Evolutionary conservation across 2,888 invertebrate species (phyloP).

Genomic region (Dynastes maya): DNA sequence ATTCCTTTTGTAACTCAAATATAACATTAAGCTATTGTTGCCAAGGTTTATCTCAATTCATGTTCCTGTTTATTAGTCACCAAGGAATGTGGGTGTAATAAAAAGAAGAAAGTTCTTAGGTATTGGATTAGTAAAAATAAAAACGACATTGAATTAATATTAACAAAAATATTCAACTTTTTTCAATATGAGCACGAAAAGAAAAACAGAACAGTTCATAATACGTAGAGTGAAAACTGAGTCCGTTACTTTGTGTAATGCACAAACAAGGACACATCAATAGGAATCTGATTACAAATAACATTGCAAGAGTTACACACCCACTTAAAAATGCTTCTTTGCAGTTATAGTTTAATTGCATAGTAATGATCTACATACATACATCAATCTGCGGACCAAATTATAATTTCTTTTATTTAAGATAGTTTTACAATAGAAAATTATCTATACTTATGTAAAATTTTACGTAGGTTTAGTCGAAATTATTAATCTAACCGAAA

Average conservation of each 20-base stretch:
- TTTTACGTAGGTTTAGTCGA: conserved; percentile 28
- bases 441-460: background rate
- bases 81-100: too few relatives aligned
- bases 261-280: conserved; percentile 2
- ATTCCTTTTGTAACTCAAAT: too few relatives aligned
- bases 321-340: background rate
- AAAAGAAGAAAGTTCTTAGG: too few relatives aligned
- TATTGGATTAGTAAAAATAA: too few relatives aligned
- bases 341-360: background rate
- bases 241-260: background rate
- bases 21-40: too few relatives aligned
- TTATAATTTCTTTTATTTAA: conserved; percentile 5
- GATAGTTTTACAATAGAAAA: conserved; percentile 18
- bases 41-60: too few relatives aligned
- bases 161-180: too few relatives aligned
- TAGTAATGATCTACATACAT: too few relatives aligned
- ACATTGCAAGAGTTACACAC: background rate
- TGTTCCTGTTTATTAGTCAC: too few relatives aligned
- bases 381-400: background rate
- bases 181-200: too few relatives aligned
- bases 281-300: conserved; percentile 8
- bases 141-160: too few relatives aligned
- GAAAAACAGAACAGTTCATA: too few relatives aligned
- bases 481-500: conserved; percentile 19
- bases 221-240: background rate